Conservation (phyloP, 2,113 vertebrate species). For the Zeus faber region DNA sequence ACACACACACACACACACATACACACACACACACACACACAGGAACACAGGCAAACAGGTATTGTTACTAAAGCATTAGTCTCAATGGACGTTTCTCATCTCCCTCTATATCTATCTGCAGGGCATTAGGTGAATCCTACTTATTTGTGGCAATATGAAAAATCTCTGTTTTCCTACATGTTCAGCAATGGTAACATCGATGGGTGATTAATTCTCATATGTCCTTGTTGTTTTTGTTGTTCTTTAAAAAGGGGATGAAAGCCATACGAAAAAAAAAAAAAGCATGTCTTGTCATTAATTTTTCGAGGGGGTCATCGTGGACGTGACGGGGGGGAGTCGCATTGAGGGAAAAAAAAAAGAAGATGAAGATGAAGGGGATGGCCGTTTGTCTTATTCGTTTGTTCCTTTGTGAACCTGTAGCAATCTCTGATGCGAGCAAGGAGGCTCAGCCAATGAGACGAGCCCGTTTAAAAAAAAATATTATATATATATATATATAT, state of each 20-base stretch:
- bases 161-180: slow-evolving; percentile 86
- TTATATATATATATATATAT: not conserved
- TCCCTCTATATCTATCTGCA: slow-evolving; percentile 86
- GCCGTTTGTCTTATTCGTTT: slow-evolving; percentile 60
- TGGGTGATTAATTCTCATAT: slow-evolving; percentile 71
- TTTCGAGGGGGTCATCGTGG: slow-evolving; percentile 41
- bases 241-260: slow-evolving; percentile 97
- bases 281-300: slow-evolving; percentile 76
- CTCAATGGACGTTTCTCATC: slow-evolving; percentile 88
- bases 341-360: slow-evolving; percentile 26
- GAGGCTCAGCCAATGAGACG: slow-evolving; percentile 19
- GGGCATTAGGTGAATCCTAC: slow-evolving; percentile 99
- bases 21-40: slow-evolving; percentile 20
- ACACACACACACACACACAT: slow-evolving; percentile 2
- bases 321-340: slow-evolving; percentile 39
- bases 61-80: slow-evolving; percentile 80
- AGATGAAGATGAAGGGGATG: slow-evolving; percentile 38
- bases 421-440: slow-evolving; percentile 59
- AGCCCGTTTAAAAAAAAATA: not conserved
- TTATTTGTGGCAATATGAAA: slow-evolving; percentile 99
- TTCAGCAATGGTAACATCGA: slow-evolving; percentile 82
- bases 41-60: slow-evolving; percentile 59
- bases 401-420: slow-evolving; percentile 64
- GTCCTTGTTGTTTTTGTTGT: slow-evolving; percentile 67
- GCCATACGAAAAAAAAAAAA: slow-evolving; percentile 90